Base-by-base conservation (phyloP, 2,113 vertebrate genomes). In the Eupsittula cactorum region DNA sequence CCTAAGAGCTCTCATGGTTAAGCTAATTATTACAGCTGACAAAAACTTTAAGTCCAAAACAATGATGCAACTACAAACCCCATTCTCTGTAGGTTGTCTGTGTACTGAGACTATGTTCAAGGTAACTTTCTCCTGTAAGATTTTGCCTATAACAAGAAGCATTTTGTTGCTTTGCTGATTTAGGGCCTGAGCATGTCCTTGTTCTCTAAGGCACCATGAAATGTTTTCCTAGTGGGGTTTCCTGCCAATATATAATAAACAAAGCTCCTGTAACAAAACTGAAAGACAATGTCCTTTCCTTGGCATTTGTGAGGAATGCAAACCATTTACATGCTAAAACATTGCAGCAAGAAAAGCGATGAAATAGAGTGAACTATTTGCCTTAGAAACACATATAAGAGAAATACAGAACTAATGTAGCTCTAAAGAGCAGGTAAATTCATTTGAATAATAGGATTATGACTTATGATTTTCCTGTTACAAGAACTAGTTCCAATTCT, bases 361-460 rank as follows among this genome's bases (percentile, higher is more conserved):
- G 57, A 64, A 93, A 81, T 16, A 25, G 19, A 5, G n/a, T 67
- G 64, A 83, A 42, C 78, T 63, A 57, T 88, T 93, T 82, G 57
- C 47, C 80, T 92, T 77, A 49, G 74, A 89, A 94, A 86, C n/a
- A 73, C 49, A 85, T 81, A 89, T 50, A 87, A 88, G 89, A 63
- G 49, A 87, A 92, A 87, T 13, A 52, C 57, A 87, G 53, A 85
- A 60, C 53, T 63, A 84, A 87, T 16, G 70, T 18, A 82, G 63
- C 63, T 57, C 83, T 89, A 76, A 94, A 95, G 74, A 92, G 70
- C 70, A 94, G 83, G 74, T 79, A 93, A 92, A 96, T 79, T 78
- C 9, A 55, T 93, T 80, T 91, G 81, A 87, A 79, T 89, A 94
- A 94, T 69, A 41, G 74, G 63, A 86, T 79, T 93, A 85, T 91